A percentile compares a stretch with the other conserved stretches of the same genome.
These are phyloP conservation scores for Clinocottus analis DNA, from an alignment of 2,113 vertebrate genomes.

Conservation along the genomic window DNA sequence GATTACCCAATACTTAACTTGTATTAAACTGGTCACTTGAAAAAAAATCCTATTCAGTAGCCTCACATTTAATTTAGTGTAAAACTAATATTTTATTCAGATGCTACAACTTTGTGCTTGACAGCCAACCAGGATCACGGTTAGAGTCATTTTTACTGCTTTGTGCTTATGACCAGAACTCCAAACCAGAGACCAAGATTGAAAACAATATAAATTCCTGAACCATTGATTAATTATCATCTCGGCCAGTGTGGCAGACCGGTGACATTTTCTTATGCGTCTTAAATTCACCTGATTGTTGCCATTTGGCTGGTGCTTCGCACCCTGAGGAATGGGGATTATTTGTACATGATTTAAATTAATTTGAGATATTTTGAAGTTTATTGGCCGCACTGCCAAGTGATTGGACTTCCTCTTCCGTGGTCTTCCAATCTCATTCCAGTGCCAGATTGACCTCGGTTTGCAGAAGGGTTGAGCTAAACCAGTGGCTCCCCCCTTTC, in stretches of 20 bases:
- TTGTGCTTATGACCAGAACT: not conserved
- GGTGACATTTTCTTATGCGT: not conserved
- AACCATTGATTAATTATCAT: not conserved
- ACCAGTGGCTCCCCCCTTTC: slow-evolving; percentile 79
- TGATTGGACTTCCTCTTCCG: slow-evolving; percentile 70
- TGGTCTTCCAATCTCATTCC: slow-evolving; percentile 76
- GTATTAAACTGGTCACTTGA: not conserved
- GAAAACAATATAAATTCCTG: too few species aligned
- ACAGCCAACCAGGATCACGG: too few species aligned
- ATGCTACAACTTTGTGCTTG: not conserved
- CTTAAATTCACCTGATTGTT: not conserved
- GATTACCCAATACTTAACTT: not conserved
- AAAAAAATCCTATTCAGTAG: too few species aligned
- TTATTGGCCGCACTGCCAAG: slow-evolving; percentile 70
- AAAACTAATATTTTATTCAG: not conserved
- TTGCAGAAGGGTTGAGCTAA: slow-evolving; percentile 81
- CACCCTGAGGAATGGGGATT: not conserved
- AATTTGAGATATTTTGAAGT: not conserved
- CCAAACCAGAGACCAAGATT: not conserved
- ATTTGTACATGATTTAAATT: not conserved
- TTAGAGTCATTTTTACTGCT: not conserved
- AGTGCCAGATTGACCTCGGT: slow-evolving; percentile 80
- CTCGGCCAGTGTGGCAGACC: not conserved
- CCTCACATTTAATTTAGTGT: not conserved
- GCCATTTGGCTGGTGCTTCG: not conserved